Percentiles rank a stretch among this genome's conserved stretches.
phyloP scores from a whole-genome alignment of 2,888 invertebrate genomes.

The Elegia similella region DNA sequence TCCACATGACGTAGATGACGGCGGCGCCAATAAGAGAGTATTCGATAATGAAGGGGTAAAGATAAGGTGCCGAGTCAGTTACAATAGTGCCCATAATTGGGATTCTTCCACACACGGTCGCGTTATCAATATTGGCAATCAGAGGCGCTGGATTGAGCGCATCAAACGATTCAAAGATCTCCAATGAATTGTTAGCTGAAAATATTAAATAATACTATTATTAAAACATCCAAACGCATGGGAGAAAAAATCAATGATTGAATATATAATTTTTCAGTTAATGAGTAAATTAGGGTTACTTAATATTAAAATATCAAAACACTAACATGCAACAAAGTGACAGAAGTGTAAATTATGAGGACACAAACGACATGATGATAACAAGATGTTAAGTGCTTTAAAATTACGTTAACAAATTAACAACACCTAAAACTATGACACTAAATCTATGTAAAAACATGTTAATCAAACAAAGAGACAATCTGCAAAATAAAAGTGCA shows the following conservation, averaged over 20 bases:
- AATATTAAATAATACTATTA: constrained; percentile 7
- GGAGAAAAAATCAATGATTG: neutral
- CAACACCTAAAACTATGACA: constrained; percentile 37
- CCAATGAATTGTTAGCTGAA: constrained; percentile 67
- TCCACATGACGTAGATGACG: constrained; percentile 98
- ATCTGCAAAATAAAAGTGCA: constrained; percentile 72
- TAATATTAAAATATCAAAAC: neutral
- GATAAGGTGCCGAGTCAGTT: constrained; percentile 95
- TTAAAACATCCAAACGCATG: neutral
- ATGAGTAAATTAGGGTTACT: neutral
- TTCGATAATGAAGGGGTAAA: constrained; percentile 97
- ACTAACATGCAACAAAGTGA: constrained; percentile 18
- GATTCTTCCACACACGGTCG: constrained; percentile 88
- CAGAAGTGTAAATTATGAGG: neutral
- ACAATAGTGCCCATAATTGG: constrained; percentile 97
- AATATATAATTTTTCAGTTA: neutral
- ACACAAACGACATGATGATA: too few relatives aligned
- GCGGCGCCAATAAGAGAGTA: constrained; percentile 97
- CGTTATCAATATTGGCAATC: constrained; percentile 79
- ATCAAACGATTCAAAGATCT: constrained; percentile 81
- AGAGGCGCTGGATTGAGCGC: constrained; percentile 82
- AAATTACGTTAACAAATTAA: constrained; percentile 32
- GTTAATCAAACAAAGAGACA: constrained; percentile 22
- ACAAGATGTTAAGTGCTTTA: constrained; percentile 13
- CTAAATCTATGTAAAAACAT: constrained; percentile 30